Evolutionary conservation across 35 echinoderm and acorn worm genomes (phyloP), one percentile per base, ranked within the genome.

Genomic region (Hemicentrotus pulcherrimus): DNA sequence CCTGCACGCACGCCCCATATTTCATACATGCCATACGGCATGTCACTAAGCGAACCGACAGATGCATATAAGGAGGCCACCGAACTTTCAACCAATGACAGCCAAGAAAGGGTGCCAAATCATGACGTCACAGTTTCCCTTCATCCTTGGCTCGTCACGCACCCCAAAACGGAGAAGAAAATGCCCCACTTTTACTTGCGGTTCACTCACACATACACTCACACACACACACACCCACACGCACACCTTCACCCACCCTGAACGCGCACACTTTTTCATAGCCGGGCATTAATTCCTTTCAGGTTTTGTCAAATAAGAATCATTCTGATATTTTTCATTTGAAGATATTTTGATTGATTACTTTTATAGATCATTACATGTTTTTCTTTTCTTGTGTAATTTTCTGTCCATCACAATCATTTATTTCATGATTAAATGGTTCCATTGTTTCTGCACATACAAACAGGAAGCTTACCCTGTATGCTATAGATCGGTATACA

Each of bases 31-130:
- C 65, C 65, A 78, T 14, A 30, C 32, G 88, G 9, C 9, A 90
- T 5, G 19, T 88, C 12, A 30, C 88, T 33, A 90, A 22, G 88
- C 88, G 31, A 78, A 28, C 65, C 14, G 88, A 32, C 4, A 16
- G 31, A 16, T 45, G 88, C 33, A 90, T 14, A 90, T 14, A n/a
- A 9, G 88, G 32, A 33, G 88, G 88, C 32, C 88, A 90, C 46
- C 88, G 46, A 90, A 90, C 88, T 90, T 90, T 90, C 88, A 33
- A 45, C 88, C 88, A 90, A 90, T 90, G 88, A 90, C 32, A 90
- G 88, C 19, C 24, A 22, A 78, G 65, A 78, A 28, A 28, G 65
- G 65, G 65, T 78, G 65, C 65, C 65, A 78, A 78, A n/a, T 78
- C 19, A 78, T 78, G 65, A 78, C 65, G 65, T 78, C 65, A 78